phyloP scores from a whole-genome alignment of 2,888 invertebrate genomes.

The Heliconius sara region DNA sequence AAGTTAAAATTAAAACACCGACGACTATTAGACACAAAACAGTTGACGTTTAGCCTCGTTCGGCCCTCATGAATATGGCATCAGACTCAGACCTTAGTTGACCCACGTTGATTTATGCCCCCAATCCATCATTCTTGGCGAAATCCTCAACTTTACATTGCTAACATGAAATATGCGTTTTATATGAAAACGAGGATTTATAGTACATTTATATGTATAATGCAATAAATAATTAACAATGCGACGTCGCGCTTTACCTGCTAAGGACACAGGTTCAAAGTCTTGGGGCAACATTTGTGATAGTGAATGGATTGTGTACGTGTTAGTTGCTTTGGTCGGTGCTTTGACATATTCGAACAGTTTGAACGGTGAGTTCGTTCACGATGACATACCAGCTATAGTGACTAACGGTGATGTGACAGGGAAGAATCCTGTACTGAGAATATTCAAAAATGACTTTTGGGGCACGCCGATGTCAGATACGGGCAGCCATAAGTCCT shows the following conservation, averaged over 20 bases:
- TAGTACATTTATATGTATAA: slow-evolving; percentile 10
- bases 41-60: slow-evolving; percentile 50
- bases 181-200: slow-evolving; percentile 21
- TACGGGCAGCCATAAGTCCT: slow-evolving; percentile 92
- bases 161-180: slow-evolving; percentile 38
- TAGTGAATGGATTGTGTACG: slow-evolving; percentile 85
- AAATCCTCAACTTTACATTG: slow-evolving; percentile 46
- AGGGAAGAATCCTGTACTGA: slow-evolving; percentile 81
- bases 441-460: slow-evolving; percentile 91
- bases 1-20: slow-evolving; percentile 54
- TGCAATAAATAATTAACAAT: slow-evolving; percentile 55
- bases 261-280: slow-evolving; percentile 63
- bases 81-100: slow-evolving; percentile 63
- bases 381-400: slow-evolving; percentile 94
- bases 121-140: slow-evolving; percentile 70
- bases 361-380: slow-evolving; percentile 91
- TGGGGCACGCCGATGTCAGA: slow-evolving; percentile 96
- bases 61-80: slow-evolving; percentile 79
- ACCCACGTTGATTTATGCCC: slow-evolving; percentile 74
- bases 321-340: slow-evolving; percentile 86
- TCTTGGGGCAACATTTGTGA: slow-evolving; percentile 68
- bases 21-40: slow-evolving; percentile 62
- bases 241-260: slow-evolving; percentile 77
- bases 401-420: slow-evolving; percentile 92
- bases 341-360: slow-evolving; percentile 89